Percentiles rank a stretch among this genome's conserved stretches.
These are phyloP conservation scores for Mimas tiliae DNA, from an alignment of 2,888 invertebrate genomes.

Conservation along the genomic window DNA sequence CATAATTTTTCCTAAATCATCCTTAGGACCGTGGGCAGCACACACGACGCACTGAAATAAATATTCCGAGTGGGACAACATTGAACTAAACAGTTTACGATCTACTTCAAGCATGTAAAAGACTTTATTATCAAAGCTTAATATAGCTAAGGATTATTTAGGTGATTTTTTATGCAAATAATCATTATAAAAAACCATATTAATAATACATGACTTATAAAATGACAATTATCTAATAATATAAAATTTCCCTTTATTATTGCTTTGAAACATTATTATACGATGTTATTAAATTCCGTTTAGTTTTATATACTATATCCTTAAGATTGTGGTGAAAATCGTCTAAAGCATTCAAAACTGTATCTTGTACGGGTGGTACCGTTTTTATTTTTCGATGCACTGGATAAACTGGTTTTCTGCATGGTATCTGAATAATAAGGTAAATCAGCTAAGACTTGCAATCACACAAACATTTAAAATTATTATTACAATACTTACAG, in stretches of 20 bases:
- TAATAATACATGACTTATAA: neutral
- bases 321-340: slow-evolving; percentile 41
- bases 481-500: slow-evolving; percentile 52
- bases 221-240: neutral
- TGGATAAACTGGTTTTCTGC: slow-evolving; percentile 41
- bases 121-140: no score
- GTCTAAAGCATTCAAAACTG: slow-evolving; percentile 37
- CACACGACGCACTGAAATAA: slow-evolving; percentile 63
- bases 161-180: no score
- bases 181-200: no score
- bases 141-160: no score
- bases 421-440: slow-evolving; percentile 44
- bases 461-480: neutral
- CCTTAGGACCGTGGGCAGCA: slow-evolving; percentile 42
- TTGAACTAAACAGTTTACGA: slow-evolving; percentile 7
- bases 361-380: slow-evolving; percentile 39
- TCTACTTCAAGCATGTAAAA: neutral
- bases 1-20: slow-evolving; percentile 32
- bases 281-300: slow-evolving; percentile 34
- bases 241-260: neutral
- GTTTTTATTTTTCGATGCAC: slow-evolving; percentile 36
- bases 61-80: slow-evolving; percentile 39
- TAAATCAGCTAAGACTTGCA: slow-evolving; percentile 30
- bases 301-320: slow-evolving; percentile 39
- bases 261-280: slow-evolving; percentile 17